These are phyloP conservation scores for Protosalanx chinensis DNA, from an alignment of 2,797 vertebrate species.

Conservation along the genomic window DNA sequence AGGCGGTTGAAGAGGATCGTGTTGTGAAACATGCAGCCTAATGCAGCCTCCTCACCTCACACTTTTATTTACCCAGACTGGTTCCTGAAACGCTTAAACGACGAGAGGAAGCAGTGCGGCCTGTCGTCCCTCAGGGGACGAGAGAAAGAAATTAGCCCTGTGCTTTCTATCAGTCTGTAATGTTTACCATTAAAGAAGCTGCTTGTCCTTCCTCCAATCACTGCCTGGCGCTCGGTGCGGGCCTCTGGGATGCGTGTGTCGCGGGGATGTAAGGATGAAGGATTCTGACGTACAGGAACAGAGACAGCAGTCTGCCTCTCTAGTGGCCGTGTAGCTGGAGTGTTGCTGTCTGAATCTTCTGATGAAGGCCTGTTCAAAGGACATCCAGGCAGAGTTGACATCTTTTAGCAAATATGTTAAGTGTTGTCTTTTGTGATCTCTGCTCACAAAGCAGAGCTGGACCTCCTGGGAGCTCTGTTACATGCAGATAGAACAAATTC, in stretches of 20 bases:
- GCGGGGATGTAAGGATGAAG: conserved; percentile 85
- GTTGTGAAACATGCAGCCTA: conserved; percentile 52
- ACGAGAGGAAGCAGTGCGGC: conserved; percentile 18
- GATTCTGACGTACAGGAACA: conserved; percentile 84
- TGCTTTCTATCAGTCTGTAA: conserved; percentile 75
- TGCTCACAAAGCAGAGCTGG: conserved; percentile 81
- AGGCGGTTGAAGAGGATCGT: conserved; percentile 44
- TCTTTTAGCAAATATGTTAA: conserved; percentile 99
- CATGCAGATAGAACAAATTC: conserved; percentile 97
- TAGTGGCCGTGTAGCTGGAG: conserved; percentile 76
- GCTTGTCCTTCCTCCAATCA: conserved; percentile 78
- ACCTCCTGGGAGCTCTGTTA: conserved; percentile 84
- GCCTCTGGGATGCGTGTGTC: conserved; percentile 84
- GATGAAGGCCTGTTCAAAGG: conserved; percentile 88
- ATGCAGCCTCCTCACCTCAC: conserved; percentile 5
- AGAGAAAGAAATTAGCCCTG: conserved; percentile 70
- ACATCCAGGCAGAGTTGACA: conserved; percentile 93
- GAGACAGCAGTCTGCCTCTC: conserved; percentile 85
- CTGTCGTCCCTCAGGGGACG: conserved; percentile 56
- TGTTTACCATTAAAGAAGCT: conserved; percentile 91
- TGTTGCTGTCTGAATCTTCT: conserved; percentile 81
- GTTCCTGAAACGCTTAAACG: conserved; percentile 30
- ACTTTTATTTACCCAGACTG: conserved; percentile 63
- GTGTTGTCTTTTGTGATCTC: conserved; percentile 95
- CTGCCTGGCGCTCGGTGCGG: conserved; percentile 79